Percentiles rank a stretch among this genome's conserved stretches.
Conservation (phyloP, 2,888 invertebrate species). For the Stenurella melanura region DNA sequence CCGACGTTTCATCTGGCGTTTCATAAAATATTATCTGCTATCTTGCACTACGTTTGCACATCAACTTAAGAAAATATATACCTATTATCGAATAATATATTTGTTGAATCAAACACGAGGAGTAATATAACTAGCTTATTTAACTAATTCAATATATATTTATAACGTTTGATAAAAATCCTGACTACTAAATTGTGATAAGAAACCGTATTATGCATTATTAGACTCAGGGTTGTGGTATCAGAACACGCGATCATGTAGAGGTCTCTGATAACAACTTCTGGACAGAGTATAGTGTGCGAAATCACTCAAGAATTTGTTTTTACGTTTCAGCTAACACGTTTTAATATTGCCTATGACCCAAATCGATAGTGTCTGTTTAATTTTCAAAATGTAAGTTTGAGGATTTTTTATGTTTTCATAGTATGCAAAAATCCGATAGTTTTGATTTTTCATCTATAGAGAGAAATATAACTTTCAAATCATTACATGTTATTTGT, state of each 20-base stretch:
- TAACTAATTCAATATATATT: background rate
- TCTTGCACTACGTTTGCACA: too few relatives aligned
- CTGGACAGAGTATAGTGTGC: background rate
- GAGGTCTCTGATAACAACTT: background rate
- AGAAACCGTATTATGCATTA: constrained; percentile 4
- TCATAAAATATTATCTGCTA: too few relatives aligned
- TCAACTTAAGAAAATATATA: too few relatives aligned
- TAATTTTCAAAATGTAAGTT: too few relatives aligned
- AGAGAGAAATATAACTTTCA: too few relatives aligned
- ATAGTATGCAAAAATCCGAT: too few relatives aligned
- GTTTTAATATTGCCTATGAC: background rate
- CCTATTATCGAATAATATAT: background rate
- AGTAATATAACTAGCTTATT: background rate
- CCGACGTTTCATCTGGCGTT: too few relatives aligned
- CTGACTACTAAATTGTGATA: background rate
- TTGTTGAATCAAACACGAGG: background rate
- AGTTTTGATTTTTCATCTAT: too few relatives aligned
- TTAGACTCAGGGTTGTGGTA: background rate
- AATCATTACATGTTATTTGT: too few relatives aligned
- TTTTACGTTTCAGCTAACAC: background rate
- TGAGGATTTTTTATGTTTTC: too few relatives aligned
- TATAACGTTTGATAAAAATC: background rate
- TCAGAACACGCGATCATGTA: constrained; percentile 7
- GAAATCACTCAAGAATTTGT: background rate
- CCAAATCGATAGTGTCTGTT: too few relatives aligned